A percentile compares a stretch with the other conserved stretches of the same genome.
Conservation (phyloP, 2,113 vertebrate genomes). For the Leptodactylus fuscus region DNA sequence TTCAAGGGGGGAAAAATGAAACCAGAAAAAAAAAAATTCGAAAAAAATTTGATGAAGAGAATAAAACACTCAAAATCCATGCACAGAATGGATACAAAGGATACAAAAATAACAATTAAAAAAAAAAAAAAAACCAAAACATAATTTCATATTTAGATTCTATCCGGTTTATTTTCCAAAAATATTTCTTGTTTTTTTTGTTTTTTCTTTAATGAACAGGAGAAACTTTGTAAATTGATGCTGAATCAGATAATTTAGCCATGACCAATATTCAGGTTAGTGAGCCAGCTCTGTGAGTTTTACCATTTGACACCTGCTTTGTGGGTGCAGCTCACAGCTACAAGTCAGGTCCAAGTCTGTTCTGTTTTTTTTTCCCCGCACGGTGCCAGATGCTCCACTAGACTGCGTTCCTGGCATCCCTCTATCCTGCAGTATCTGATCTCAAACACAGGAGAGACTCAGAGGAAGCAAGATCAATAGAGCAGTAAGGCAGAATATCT, state of each 20-base stretch:
- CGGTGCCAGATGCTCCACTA: slow-evolving; percentile 43
- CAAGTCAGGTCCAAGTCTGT: slow-evolving; percentile 47
- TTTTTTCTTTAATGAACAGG: neutral
- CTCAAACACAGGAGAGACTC: slow-evolving; percentile 65
- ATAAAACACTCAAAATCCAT: no score
- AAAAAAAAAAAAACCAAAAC: no score
- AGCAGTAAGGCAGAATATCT: slow-evolving; percentile 70
- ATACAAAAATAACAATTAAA: no score
- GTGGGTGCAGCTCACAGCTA: slow-evolving; percentile 29
- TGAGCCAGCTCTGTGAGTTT: slow-evolving; percentile 32
- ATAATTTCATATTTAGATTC: no score
- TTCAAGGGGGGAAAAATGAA: no score
- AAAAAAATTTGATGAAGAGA: no score
- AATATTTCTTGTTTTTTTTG: neutral
- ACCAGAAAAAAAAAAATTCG: no score
- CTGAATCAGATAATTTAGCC: slow-evolving; percentile 23
- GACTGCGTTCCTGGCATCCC: slow-evolving; percentile 8
- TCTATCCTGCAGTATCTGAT: slow-evolving; percentile 48
- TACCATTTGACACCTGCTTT: slow-evolving; percentile 58
- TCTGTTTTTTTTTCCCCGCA: slow-evolving; percentile 15
- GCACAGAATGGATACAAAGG: no score
- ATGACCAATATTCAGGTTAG: slow-evolving; percentile 56
- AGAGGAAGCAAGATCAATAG: slow-evolving; percentile 71
- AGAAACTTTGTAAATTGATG: neutral
- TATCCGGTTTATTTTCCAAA: neutral